phyloP scores from a whole-genome alignment of 2,888 invertebrate genomes.

The Hanleya hanleyi region DNA sequence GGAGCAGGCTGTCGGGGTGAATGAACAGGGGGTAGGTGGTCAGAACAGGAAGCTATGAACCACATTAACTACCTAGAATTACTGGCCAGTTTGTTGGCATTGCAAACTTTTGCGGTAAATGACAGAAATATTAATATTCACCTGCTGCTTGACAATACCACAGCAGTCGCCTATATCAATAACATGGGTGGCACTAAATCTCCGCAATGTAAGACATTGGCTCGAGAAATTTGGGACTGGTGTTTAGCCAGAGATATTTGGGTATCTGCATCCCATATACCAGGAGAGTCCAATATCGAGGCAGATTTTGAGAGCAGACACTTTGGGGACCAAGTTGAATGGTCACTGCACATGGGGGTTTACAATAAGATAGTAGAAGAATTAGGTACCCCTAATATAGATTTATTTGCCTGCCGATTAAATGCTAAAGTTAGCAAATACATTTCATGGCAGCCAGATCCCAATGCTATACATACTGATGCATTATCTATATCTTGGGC shows the following conservation, averaged over 20 bases:
- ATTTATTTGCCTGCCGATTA: neutral
- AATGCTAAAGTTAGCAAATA: neutral
- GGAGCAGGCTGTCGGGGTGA: neutral
- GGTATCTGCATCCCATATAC: conserved; percentile 28
- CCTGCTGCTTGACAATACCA: neutral
- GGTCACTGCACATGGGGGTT: neutral
- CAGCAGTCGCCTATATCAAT: neutral
- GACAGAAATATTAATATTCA: neutral
- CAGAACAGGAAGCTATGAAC: neutral
- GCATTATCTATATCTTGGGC: neutral
- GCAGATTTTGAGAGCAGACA: conserved; percentile 24
- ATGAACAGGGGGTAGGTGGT: neutral
- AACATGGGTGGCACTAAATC: conserved; percentile 13
- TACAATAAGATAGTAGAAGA: neutral
- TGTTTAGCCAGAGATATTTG: conserved; percentile 23
- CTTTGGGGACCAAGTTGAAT: conserved; percentile 23
- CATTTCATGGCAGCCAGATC: neutral
- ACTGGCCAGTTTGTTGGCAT: neutral
- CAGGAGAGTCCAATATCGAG: conserved; percentile 21
- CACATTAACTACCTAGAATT: neutral
- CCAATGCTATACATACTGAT: neutral
- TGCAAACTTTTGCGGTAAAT: neutral
- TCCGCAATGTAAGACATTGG: conserved; percentile 15
- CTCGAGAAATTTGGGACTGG: conserved; percentile 28
- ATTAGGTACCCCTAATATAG: neutral